Base-by-base conservation (phyloP, 1,140 invertebrate genomes). In the Achatina immaculata region DNA sequence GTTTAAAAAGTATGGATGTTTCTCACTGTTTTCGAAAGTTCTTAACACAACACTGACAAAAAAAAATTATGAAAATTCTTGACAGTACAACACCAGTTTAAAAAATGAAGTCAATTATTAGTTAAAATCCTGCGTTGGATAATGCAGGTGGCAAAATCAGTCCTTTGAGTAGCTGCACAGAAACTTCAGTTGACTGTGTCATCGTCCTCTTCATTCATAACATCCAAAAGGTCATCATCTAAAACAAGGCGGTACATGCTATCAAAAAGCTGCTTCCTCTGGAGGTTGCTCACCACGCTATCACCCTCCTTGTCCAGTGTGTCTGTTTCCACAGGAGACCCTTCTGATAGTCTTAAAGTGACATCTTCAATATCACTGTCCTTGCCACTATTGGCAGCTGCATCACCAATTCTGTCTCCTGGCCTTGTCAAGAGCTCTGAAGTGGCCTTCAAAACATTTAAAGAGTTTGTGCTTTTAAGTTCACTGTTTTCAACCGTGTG, bases 171-270 rank as follows among this genome's bases (percentile, higher is more conserved):
- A n/a, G n/a, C n/a, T n/a, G n/a, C 21, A 9, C 7, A 62, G n/a
- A 62, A 62, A 62, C 3, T 31, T 62, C 58, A 62, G 31, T 19
- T 34, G 19, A 45, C 19, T 2, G 31, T 48, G 21, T 80, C 65
- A 55, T 71, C 78, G 40, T 72, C 66, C 1, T 80, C 78, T 14
- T 80, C 78, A 24, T 58, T 58, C 65, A 80, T 51, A 14, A 71
- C 48, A 34, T 80, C 78, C 24, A 55, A 28, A 36, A 80, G 48
- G 36, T 80, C 78, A 31, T 80, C 78, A 58, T 80, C 78, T 28
- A 80, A 21, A 28, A 80, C 78, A 3, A 80, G 58, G 9, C 78
- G 36, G 68, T 80, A 80, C 78, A 80, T 80, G 28, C 78, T 80
- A 68, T 80, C 78, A 80, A 71, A 80, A 3, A 80, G 24, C 40